Base-by-base conservation (phyloP, 2,888 invertebrate species). In the Stenotaenia linearis region DNA sequence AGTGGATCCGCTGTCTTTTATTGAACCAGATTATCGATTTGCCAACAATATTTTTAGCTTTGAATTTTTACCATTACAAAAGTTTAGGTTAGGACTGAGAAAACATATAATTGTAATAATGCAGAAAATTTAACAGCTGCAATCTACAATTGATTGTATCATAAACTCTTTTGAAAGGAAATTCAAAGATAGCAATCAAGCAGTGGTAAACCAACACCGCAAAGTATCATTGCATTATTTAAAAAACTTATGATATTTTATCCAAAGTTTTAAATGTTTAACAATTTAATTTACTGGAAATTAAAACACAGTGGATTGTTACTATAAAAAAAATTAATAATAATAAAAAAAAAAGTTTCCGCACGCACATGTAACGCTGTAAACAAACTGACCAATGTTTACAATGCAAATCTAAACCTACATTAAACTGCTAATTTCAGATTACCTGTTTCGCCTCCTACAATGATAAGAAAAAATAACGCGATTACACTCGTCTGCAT, bases 11-110 rank as follows among this genome's bases (percentile, higher is more conserved):
- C 18, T 18, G 50, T 50, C 50, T 12, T 50, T 50, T 56, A 56
- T 56, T 56, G 56, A 56, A 56, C 56, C 56, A 56, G 18, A 56
- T 56, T 56, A 56, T 56, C 56, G 56, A 56, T 56, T 56, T 56
- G 23, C 56, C 18, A 56, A 9, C 9, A 56, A 56, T 56, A 56
- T 56, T 56, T 56, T 56, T 56, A 56, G 56, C 56, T 56, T 56
- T 56, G 2, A 56, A 56, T 56, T 56, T 56, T 56, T 56, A 56
- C 21, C n/a, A 37, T 1, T 56, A 18, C 21, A 56, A 21, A 56
- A 56, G 56, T 56, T 56, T 56, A 56, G 56, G 56, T 56, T 18
- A 56, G 56, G 56, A 9, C 56, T n/a, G n/a, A n/a, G 18, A 56
- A 56, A n/a, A 23, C 15, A 23, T 7, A 56, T 56, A 21, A 56